phyloP scores from a whole-genome alignment of 1,140 invertebrate species.

The Hycleus phaleratus region DNA sequence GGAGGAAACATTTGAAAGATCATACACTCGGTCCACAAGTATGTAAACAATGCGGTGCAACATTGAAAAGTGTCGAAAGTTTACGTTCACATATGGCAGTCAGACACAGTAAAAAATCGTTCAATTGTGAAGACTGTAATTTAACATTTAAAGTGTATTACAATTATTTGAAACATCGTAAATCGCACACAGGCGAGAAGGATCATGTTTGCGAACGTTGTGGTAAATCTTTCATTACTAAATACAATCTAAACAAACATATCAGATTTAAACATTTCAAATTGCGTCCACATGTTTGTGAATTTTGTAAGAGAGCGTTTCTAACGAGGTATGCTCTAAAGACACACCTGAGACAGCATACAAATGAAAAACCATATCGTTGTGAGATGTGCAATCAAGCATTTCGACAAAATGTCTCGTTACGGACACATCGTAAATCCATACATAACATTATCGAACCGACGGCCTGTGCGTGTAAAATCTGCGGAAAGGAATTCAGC shows the following conservation, averaged over 20 bases:
- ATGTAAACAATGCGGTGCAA: conserved; percentile 5
- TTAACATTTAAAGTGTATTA: conserved; percentile 1
- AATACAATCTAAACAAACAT: conserved; percentile 4
- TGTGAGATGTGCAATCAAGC: conserved; percentile 4
- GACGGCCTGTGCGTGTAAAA: not conserved
- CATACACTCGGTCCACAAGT: conserved; percentile 1
- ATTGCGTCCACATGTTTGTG: conserved; percentile 4
- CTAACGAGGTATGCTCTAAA: not conserved
- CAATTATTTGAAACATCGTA: not conserved
- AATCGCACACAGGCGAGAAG: conserved; percentile 3
- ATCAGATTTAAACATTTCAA: conserved; percentile 4
- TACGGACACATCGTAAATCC: conserved; percentile 2
- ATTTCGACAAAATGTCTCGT: conserved; percentile 8
- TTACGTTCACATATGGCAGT: not conserved
- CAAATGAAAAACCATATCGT: conserved; percentile 7
- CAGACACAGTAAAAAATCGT: not conserved
- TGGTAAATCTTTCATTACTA: conserved; percentile 4
- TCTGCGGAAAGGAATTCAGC: conserved; percentile 1
- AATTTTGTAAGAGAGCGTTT: conserved; percentile 5
- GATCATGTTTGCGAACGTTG: conserved; percentile 1
- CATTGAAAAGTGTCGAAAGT: conserved; percentile 4
- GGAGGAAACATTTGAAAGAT: not conserved
- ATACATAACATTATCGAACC: conserved; percentile 4
- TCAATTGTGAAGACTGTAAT: not conserved
- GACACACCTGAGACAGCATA: conserved; percentile 6